Base-by-base conservation (phyloP, 2,113 vertebrate species). In the Myiozetetes cayanensis region DNA sequence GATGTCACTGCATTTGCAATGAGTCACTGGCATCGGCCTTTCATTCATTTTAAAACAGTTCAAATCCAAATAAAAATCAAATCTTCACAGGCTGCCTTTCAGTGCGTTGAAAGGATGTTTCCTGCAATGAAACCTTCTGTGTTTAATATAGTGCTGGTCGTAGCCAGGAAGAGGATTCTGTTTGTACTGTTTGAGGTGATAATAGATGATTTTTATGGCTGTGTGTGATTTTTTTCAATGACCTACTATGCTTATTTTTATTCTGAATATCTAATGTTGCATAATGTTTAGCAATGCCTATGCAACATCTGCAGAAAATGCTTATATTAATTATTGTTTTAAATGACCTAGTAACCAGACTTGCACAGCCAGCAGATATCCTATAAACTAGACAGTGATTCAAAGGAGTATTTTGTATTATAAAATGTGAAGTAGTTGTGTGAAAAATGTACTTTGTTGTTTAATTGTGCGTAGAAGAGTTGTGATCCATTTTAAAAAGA, bases 291-390 rank as follows among this genome's bases (percentile, higher is more conserved):
- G 72, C 56, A 91, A 19, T 46, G 50, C 31, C 46, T 78, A 2
- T 33, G 66, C 56, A 75, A 73, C 77, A 47, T 96, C 90, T 84
- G 83, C 95, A 96, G 95, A 84, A 97, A 95, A 94, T 71, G 75
- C 21, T 85, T 91, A 31, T 83, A 67, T 39, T 91, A 91, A 71
- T 91, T 90, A 96, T 94, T 96, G 92, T 94, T 97, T 96, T 93
- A 95, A 96, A 76, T 96, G 62, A 74, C 33, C 14, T 93, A 83
- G 44, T 94, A 96, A 94, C 50, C 49, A 66, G 66, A 70, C 86
- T 55, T 52, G 37, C 47, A 24, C 65, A 93, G 55, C 86, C 95
- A 90, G 77, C 67, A 75, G 66, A 67, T 96, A 78, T 16, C 89
- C 72, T 80, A 49, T 97, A 92, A 81, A 85, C 19, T 50, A 95